Evolutionary conservation across 2,888 invertebrate genomes (phyloP).

Genomic region (Drosophila histrio): DNA sequence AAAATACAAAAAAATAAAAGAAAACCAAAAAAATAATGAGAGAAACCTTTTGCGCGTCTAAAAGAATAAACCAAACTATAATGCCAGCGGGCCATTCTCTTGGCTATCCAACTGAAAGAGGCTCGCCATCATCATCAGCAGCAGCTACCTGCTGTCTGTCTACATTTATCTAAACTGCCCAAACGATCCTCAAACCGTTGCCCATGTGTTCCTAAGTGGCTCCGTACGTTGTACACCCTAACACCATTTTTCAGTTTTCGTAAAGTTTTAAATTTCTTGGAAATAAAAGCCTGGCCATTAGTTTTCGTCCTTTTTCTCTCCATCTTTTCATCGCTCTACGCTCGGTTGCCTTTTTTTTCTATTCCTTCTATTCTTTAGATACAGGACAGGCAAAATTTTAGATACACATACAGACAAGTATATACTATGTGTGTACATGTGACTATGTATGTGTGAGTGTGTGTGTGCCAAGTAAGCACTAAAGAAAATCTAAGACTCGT

Average conservation of each 20-base stretch:
- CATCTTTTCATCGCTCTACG: conserved; percentile 36
- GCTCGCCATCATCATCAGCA: conserved; percentile 5
- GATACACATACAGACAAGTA: conserved; percentile 33
- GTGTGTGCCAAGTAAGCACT: conserved; percentile 8
- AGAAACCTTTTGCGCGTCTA: conserved; percentile 36
- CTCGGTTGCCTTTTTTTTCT: conserved; percentile 55
- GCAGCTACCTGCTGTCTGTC: conserved; percentile 42
- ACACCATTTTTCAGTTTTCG: conserved; percentile 65
- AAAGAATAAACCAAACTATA: conserved; percentile 35
- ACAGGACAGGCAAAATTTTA: conserved; percentile 61
- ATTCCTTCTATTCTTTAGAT: conserved; percentile 26
- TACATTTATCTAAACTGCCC: conserved; percentile 59
- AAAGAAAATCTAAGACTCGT: conserved; percentile 58
- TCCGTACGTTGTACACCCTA: conserved; percentile 37
- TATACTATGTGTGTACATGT: background rate
- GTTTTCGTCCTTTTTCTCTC: conserved; percentile 68
- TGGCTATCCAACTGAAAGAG: conserved; percentile 17
- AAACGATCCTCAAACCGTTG: conserved; percentile 53
- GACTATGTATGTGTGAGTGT: background rate
- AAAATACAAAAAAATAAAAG: background rate
- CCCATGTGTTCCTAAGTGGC: conserved; percentile 73
- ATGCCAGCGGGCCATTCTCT: conserved; percentile 31
- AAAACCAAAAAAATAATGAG: conserved; percentile 10
- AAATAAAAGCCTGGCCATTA: conserved; percentile 82
- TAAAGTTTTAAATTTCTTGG: conserved; percentile 84